Evolutionary conservation across 2,113 vertebrate species (phyloP), one percentile per base, ranked within the genome.

Genomic region (Muntiacus reevesi): DNA sequence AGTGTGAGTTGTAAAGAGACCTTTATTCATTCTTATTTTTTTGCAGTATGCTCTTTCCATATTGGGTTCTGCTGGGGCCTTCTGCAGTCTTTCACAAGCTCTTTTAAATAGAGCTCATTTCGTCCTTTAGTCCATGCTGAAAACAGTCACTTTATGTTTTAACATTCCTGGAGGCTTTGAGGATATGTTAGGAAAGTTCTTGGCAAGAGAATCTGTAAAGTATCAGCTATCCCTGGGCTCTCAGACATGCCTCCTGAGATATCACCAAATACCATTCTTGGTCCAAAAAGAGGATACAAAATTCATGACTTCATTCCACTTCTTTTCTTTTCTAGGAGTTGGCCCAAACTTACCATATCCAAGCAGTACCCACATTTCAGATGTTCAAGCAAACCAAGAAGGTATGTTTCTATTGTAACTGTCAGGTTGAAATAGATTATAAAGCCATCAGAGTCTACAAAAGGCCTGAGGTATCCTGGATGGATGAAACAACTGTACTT

Each of bases 311-410:
- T 87, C 12, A 55, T 27, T 11, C 21, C 45, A 21, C 33, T 89
- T 95, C n/a, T 81, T 92, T 91, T 97, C 62, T 92, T 97, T 85
- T 59, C 60, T 55, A 98, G 98, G 97, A 98, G 14, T 64, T 98
- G 92, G 93, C 97, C 21, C 27, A 97, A 74, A n/a, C 10, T 59
- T 98, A 40, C 91, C 21, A 89, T 2, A 45, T 98, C 62, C 40
- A 60, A 60, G 60, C 47, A 64, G 17, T 98, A 82, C 98, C 98
- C 57, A 98, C 97, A 81, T 98, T 98, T 95, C 95, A 97, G 57
- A 57, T 98, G 85, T 98, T 93, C 95, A 98, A 98, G 92, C n/a
- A 95, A 93, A 23, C 33, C 59, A 13, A 90, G 15, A 98, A 98
- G 98, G 98, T 98, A 98, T 55, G 96, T 97, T 96, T 87, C 71